phyloP scores from a whole-genome alignment of 2,113 vertebrate species.

The Nannospalax galili region DNA sequence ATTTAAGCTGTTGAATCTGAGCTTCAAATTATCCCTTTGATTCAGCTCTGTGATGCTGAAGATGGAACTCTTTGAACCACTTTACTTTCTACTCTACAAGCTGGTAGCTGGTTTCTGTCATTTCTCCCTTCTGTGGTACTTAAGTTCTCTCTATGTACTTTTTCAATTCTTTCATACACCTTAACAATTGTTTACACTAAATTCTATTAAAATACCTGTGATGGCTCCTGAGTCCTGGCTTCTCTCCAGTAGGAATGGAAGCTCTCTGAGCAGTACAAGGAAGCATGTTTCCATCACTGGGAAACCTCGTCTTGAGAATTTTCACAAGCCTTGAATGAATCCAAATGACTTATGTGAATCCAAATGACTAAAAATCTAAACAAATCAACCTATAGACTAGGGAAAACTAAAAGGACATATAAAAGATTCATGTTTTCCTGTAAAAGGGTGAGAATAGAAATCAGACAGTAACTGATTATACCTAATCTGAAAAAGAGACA shows the following conservation, averaged over 20 bases:
- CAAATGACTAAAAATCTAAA: not conserved
- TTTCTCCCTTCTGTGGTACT: not conserved
- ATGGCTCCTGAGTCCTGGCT: not conserved
- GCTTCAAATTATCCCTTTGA: not conserved
- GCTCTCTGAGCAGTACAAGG: not conserved
- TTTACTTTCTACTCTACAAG: not conserved
- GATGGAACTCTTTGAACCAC: not conserved
- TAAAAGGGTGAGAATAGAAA: not conserved
- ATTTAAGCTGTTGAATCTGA: not conserved
- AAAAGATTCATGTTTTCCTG: not conserved
- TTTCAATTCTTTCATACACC: not conserved
- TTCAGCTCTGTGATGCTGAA: not conserved
- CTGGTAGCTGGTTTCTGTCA: not conserved
- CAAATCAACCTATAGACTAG: not conserved
- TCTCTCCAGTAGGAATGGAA: not conserved
- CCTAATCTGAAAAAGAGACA: not conserved
- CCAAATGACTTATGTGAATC: not conserved
- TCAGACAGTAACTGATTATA: not conserved
- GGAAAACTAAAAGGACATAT: not conserved
- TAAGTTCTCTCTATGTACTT: not conserved
- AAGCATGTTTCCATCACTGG: not conserved
- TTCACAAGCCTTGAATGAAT: not conserved
- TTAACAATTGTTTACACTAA: not conserved
- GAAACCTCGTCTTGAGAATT: not conserved
- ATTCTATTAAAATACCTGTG: not conserved